Base-by-base conservation (phyloP, 2,113 vertebrate species). In the Scalopus aquaticus region DNA sequence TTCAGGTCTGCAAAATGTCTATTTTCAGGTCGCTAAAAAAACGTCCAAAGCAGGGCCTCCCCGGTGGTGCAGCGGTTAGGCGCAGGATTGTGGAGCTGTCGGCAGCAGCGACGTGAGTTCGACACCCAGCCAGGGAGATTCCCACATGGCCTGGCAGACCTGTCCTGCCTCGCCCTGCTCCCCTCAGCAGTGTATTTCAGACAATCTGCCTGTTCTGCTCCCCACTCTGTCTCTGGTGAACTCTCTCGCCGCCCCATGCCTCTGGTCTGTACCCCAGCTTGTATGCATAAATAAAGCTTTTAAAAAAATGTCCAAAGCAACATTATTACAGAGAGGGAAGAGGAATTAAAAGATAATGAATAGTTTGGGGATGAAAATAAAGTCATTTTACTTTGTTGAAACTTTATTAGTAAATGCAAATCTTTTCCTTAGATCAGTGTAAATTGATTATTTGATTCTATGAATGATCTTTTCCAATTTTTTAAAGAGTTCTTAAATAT, bases 371-470 rank as follows among this genome's bases (percentile, higher is more conserved):
- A 56, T 67, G 88, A 76, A 80, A 89, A 60, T 3, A 22, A 65
- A 60, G 72, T 58, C 17, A 91, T 39, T 74, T 81, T 51, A 89
- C 15, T 86, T 60, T 76, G 69, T 44, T 72, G 49, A 88, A 96
- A 24, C 60, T 85, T 22, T 56, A 82, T 70, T 6, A 11, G 73
- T 67, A 92, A 93, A 80, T 69, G 13, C n/a, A 70, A 89, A 6
- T 84, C 28, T 51, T 73, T 91, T 92, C 69, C 80, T 72, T 92
- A 76, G 93, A 86, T 26, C 46, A 82, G 69, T 81, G n/a, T 60
- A 64, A 67, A 32, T 44, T 74, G 62, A 90, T 67, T 90, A 76
- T 82, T 90, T 39, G 72, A 83, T 73, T 91, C 37, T 70, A 85
- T 80, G 42, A 76, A 20, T 79, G 51, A 46, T 24, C 17, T 65